Conservation (phyloP, 2,797 vertebrate genomes). For the Paratrypauchen microcephalus region DNA sequence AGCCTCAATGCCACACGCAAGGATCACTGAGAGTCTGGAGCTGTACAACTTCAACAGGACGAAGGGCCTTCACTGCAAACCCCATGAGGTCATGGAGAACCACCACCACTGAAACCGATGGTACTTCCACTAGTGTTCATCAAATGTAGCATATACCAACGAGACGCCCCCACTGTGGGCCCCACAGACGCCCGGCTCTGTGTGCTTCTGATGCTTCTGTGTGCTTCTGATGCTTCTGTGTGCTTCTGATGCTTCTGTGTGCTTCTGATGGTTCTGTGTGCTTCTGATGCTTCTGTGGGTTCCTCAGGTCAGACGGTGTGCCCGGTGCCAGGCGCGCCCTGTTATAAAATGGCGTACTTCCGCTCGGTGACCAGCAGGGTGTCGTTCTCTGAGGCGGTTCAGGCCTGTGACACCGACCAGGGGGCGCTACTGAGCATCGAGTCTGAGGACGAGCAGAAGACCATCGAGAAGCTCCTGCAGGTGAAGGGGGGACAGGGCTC, state of each 20-base stretch:
- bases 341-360: slow-evolving; percentile 96
- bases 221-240: background rate
- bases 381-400: slow-evolving; percentile 85
- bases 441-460: slow-evolving; percentile 81
- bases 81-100: too few species aligned
- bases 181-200: too few species aligned
- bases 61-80: too few species aligned
- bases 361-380: slow-evolving; percentile 89
- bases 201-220: too few species aligned
- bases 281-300: background rate
- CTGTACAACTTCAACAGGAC: too few species aligned
- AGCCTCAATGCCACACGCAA: too few species aligned
- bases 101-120: too few species aligned
- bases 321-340: slow-evolving; percentile 52
- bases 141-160: too few species aligned
- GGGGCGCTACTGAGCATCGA: slow-evolving; percentile 88
- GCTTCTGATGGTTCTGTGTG: background rate
- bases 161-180: too few species aligned
- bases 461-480: slow-evolving; percentile 84
- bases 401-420: slow-evolving; percentile 85
- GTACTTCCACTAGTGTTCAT: too few species aligned
- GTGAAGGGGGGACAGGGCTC: too few species aligned
- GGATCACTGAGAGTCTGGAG: too few species aligned
- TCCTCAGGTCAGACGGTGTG: background rate
- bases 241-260: background rate